These are phyloP conservation scores for Dasyornis broadbenti DNA, from an alignment of 2,113 vertebrate genomes.

Conservation along the genomic window DNA sequence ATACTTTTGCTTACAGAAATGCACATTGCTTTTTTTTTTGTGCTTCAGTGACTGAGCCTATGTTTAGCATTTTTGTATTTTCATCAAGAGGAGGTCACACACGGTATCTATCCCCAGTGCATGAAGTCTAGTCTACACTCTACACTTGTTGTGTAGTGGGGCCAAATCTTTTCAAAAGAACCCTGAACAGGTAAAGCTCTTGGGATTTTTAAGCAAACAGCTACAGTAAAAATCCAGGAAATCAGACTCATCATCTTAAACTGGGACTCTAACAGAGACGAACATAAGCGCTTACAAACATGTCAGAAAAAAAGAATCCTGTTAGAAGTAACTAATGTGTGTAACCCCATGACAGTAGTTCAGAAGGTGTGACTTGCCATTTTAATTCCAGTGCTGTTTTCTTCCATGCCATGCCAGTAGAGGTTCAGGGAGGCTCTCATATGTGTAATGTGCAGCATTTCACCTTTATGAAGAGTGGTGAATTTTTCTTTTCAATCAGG, in stretches of 20 bases:
- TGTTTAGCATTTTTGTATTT: background rate
- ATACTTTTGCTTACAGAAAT: background rate
- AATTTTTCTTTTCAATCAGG: background rate
- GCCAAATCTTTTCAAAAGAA: background rate
- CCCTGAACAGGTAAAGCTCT: background rate
- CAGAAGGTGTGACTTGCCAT: background rate
- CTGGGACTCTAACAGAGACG: background rate
- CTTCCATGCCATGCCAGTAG: background rate
- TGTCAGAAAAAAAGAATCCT: background rate
- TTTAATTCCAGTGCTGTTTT: background rate
- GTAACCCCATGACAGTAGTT: background rate
- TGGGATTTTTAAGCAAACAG: background rate
- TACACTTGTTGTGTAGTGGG: rapidly evolving
- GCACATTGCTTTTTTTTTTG: background rate
- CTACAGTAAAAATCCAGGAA: background rate
- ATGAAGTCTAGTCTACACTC: background rate
- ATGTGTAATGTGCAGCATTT: background rate
- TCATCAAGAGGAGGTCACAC: background rate
- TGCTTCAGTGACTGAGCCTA: background rate
- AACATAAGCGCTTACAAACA: background rate
- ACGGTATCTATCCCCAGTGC: rapidly evolving
- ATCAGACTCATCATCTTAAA: background rate
- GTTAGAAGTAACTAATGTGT: background rate
- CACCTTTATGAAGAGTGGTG: background rate
- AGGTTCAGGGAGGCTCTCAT: background rate